These are phyloP conservation scores for Azemiops feae DNA, from an alignment of 2,113 vertebrate genomes.

Conservation along the genomic window DNA sequence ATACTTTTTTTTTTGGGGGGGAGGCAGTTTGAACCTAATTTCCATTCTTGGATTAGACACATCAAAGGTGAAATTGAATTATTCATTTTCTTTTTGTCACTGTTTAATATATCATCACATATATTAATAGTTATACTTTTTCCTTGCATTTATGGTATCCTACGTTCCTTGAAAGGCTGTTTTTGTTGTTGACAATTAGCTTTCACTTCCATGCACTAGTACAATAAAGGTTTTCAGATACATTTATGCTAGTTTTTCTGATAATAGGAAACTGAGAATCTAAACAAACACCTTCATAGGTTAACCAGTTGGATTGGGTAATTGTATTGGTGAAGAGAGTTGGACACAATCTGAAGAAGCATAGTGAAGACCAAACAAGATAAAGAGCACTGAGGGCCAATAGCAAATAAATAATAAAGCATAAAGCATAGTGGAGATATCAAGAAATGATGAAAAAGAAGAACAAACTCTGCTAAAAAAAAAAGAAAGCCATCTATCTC, in stretches of 20 bases:
- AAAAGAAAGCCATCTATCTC: not conserved
- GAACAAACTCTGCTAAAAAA: not conserved
- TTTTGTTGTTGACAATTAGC: not conserved
- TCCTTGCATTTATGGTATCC: not conserved
- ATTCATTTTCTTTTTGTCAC: not conserved
- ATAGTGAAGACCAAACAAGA: not conserved
- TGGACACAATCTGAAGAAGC: not conserved
- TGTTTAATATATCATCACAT: not conserved
- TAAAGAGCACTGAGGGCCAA: not conserved
- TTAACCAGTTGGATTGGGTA: not conserved
- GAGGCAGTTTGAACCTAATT: not conserved
- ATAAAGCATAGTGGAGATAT: not conserved
- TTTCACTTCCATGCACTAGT: not conserved
- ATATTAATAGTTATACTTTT: not conserved
- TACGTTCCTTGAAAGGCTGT: not conserved
- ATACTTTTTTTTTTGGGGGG: not conserved
- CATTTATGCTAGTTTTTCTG: not conserved
- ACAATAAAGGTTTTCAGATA: not conserved
- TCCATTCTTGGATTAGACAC: not conserved
- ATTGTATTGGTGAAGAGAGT: not conserved
- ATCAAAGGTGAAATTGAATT: not conserved
- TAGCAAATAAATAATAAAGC: not conserved
- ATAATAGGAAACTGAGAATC: not conserved
- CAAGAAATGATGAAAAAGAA: not conserved
- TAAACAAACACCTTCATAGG: not conserved